Percentiles rank a stretch among this genome's conserved stretches.
phyloP scores from a whole-genome alignment of 2,113 vertebrate genomes.

The Stegastes partitus region DNA sequence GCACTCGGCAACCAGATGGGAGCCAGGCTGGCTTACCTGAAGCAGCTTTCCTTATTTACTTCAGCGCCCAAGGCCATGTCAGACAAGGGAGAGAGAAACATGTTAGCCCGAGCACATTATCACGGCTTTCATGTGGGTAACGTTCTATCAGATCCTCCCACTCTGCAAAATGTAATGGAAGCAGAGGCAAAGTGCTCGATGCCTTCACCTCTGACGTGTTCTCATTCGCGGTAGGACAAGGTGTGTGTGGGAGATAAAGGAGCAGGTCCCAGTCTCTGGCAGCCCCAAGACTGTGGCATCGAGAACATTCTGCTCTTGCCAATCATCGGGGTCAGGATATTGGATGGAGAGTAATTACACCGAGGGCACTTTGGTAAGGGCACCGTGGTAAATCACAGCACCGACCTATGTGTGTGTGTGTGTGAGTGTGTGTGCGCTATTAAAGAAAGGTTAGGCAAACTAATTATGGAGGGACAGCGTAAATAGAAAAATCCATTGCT shows the following conservation, averaged over 20 bases:
- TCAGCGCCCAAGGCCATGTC: constrained; percentile 72
- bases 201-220: constrained; percentile 74
- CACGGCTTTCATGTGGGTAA: constrained; percentile 73
- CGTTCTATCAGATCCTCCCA: constrained; percentile 79
- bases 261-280: constrained; percentile 56
- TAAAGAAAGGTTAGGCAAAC: constrained; percentile 75
- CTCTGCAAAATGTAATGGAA: constrained; percentile 78
- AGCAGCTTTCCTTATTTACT: constrained; percentile 79
- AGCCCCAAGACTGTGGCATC: constrained; percentile 63
- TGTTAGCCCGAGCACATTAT: constrained; percentile 75
- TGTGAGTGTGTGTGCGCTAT: constrained; percentile 31
- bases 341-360: constrained; percentile 80
- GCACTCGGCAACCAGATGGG: constrained; percentile 68
- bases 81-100: constrained; percentile 69
- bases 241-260: constrained; percentile 81
- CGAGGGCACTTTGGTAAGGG: constrained; percentile 64
- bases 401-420: not conserved
- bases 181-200: constrained; percentile 69
- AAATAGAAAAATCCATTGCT: constrained; percentile 73
- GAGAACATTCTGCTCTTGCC: constrained; percentile 74
- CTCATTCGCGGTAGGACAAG: constrained; percentile 74
- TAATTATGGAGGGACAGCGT: constrained; percentile 70
- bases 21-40: constrained; percentile 67
- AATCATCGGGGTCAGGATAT: constrained; percentile 75
- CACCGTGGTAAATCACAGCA: constrained; percentile 68